Evolutionary conservation across 1,140 invertebrate genomes (phyloP), one percentile per base, ranked within the genome.

Genomic region (Drosophila watanabei): DNA sequence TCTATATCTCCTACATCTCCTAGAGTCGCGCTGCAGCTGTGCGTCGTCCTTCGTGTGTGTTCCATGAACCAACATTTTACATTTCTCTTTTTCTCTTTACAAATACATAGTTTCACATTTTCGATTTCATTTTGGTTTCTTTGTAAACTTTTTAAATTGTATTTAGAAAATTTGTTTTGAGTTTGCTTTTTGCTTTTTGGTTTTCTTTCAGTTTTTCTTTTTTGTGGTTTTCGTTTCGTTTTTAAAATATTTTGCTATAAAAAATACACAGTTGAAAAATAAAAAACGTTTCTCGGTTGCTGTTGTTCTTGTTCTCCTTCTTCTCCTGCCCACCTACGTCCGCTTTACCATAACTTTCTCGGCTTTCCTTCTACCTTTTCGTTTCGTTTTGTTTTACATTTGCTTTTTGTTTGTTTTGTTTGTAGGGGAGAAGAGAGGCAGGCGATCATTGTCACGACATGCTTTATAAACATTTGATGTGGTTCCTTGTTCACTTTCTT

Each of bases 221-320:
- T 79, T 87, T 78, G 75, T 24, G 28, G 20, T 61, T 52, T 43
- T 48, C 58, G 57, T 73, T 43, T 41, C 20, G 14, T 77, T 84
- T 87, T 84, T 84, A 84, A 88, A 89, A 89, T 85, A 85, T 79
- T 85, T 88, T 65, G 46, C 81, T 88, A 88, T 88, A 88, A 88
- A 88, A 88, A 89, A 89, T 88, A 79, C 75, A 78, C 79, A 84
- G 85, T 88, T 88, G 84, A 88, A 88, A 88, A 88, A 87, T 89
- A 89, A 87, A 80, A 87, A 87, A 84, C 79, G 71, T 86, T 66
- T 86, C 28, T 81, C 80, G 75, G 65, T 87, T 79, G 61, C 79
- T 84, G 43, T 82, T 83, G 43, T 41, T 81, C 54, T 79, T 65
- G 37, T 78, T 80, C 5, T 39, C 16, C 5, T 39, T 52, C n/a